phyloP scores from a whole-genome alignment of 2,888 invertebrate genomes.

The Dioctria rufipes region DNA sequence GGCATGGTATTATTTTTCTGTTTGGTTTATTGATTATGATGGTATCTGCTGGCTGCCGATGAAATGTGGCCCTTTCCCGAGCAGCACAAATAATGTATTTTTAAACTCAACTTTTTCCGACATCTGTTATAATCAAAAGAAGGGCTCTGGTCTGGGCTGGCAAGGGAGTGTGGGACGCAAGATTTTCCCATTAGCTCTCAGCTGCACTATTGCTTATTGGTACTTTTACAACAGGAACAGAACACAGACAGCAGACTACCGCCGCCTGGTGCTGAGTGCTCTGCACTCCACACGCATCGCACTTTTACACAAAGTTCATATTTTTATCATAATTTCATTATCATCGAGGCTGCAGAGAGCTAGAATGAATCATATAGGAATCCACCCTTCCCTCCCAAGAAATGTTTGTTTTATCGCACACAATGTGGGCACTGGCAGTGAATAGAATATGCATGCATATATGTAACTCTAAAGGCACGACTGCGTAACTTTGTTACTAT shows the following conservation, averaged over 20 bases:
- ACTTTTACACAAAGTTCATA: neutral
- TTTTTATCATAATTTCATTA: neutral
- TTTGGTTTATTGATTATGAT: slow-evolving; percentile 59
- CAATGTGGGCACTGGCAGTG: neutral
- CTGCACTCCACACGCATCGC: neutral
- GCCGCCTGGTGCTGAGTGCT: neutral
- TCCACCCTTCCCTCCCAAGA: neutral
- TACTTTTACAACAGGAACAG: too few relatives aligned
- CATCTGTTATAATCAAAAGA: slow-evolving; percentile 6
- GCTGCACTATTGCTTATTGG: neutral
- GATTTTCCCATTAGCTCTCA: neutral
- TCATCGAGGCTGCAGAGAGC: neutral
- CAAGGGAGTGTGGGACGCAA: neutral
- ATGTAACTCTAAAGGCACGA: neutral
- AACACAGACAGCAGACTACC: too few relatives aligned
- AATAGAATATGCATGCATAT: neutral
- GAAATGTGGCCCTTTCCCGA: slow-evolving; percentile 12
- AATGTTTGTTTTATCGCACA: neutral
- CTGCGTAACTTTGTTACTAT: slow-evolving; percentile 1
- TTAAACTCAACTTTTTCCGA: slow-evolving; percentile 28
- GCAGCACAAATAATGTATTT: slow-evolving; percentile 19
- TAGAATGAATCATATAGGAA: neutral
- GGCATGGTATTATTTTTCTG: slow-evolving; percentile 57
- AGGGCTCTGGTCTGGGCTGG: neutral
- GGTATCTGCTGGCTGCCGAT: slow-evolving; percentile 54